Percentiles rank a stretch among this genome's conserved stretches.
These are phyloP conservation scores for Halocynthia roretzi DNA, from an alignment of 23 tunicate genomes.

Conservation along the genomic window DNA sequence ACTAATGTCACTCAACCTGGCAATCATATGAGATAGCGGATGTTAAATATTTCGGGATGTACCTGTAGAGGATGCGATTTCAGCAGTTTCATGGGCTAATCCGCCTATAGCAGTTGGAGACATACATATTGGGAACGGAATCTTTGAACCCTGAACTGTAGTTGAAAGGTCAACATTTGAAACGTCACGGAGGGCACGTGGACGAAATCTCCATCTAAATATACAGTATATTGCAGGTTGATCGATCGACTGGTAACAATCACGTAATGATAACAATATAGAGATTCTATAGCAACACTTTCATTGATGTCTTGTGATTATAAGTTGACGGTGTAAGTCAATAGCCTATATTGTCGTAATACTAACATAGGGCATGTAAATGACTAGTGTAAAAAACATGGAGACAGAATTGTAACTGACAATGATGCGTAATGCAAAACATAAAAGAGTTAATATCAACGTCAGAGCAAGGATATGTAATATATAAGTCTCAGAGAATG, in stretches of 20 bases:
- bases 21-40: neutral
- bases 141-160: conserved; percentile 29
- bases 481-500: neutral
- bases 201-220: conserved; percentile 34
- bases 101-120: conserved; percentile 56
- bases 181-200: neutral
- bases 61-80: conserved; percentile 56
- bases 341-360: no score
- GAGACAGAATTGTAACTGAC: no score
- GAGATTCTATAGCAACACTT: no score
- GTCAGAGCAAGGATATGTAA: neutral
- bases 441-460: no score
- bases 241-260: conserved; percentile 17
- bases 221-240: neutral
- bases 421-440: no score
- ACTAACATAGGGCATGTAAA: no score
- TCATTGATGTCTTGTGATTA: no score
- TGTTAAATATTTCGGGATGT: neutral
- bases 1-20: neutral
- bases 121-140: conserved; percentile 47
- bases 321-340: no score
- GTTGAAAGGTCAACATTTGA: conserved; percentile 28
- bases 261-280: no score
- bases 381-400: no score
- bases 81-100: conserved; percentile 41